These are phyloP conservation scores for Sparus aurata DNA, from an alignment of 2,797 vertebrate species.

Conservation along the genomic window DNA sequence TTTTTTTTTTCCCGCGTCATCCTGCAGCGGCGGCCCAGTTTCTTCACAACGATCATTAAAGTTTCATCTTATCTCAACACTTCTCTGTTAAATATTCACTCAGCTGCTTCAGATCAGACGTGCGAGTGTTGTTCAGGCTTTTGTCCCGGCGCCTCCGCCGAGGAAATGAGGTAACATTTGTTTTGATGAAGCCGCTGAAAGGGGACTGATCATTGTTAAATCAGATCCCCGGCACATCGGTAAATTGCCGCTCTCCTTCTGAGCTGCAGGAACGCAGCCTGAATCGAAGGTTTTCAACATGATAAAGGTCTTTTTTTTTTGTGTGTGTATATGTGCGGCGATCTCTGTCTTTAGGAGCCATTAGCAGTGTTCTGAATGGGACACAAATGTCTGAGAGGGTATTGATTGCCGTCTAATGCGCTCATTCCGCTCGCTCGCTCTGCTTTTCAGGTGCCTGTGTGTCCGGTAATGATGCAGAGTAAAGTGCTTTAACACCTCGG, in stretches of 20 bases:
- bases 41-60: slow-evolving; percentile 59
- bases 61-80: slow-evolving; percentile 63
- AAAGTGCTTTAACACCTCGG: slow-evolving; percentile 53
- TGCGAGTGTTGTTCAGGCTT: slow-evolving; percentile 24
- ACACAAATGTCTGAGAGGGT: slow-evolving; percentile 10
- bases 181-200: slow-evolving; percentile 50
- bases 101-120: slow-evolving; percentile 28
- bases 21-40: slow-evolving; percentile 23
- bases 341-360: neutral
- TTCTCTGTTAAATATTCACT: slow-evolving; percentile 71
- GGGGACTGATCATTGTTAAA: slow-evolving; percentile 21
- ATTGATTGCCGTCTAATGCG: slow-evolving; percentile 22
- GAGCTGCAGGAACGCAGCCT: slow-evolving; percentile 20
- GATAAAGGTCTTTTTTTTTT: neutral
- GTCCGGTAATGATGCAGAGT: slow-evolving; percentile 49
- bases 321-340: neutral
- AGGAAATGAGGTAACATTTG: slow-evolving; percentile 53
- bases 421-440: slow-evolving; percentile 17
- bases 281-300: slow-evolving; percentile 12
- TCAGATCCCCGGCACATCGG: slow-evolving; percentile 5
- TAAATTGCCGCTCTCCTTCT: slow-evolving; percentile 26
- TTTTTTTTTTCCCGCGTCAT: neutral
- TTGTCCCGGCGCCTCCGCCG: slow-evolving; percentile 39
- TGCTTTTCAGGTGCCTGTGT: slow-evolving; percentile 27
- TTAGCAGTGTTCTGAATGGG: slow-evolving; percentile 31